These are phyloP conservation scores for Microtus pennsylvanicus DNA, from an alignment of 2,113 vertebrate species.

Conservation along the genomic window DNA sequence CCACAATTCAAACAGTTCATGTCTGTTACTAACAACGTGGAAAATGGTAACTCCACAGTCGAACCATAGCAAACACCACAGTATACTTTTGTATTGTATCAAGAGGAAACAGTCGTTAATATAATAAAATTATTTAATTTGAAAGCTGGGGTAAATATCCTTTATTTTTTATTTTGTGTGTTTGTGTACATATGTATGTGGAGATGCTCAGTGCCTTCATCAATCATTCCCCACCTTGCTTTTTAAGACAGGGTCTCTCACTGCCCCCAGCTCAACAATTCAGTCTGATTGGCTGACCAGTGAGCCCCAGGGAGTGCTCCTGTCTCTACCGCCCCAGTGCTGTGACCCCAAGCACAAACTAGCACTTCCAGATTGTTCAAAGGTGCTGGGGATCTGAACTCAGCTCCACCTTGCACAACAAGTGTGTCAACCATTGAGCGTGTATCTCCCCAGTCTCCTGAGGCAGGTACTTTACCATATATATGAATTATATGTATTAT, in stretches of 20 bases:
- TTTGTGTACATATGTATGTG: background rate
- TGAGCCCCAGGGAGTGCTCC: background rate
- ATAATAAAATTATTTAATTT: background rate
- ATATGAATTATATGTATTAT: fast-evolving
- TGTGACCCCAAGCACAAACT: background rate
- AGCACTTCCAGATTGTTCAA: no score
- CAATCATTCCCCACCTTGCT: no score
- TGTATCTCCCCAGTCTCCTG: background rate
- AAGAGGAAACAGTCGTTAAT: background rate
- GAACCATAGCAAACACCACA: background rate
- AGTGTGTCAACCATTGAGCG: background rate
- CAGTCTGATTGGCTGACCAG: background rate
- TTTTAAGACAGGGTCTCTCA: background rate
- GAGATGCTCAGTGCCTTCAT: background rate
- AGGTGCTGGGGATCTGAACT: background rate
- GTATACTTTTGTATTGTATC: background rate
- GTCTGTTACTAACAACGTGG: background rate
- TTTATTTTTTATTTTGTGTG: background rate
- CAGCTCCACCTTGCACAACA: no score
- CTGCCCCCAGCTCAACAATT: no score
- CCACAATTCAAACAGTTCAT: background rate
- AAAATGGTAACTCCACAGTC: background rate
- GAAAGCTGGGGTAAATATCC: background rate
- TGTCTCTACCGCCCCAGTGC: background rate
- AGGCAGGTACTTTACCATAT: background rate